Evolutionary conservation across 2,888 invertebrate genomes (phyloP).

Genomic region (Orthosia incerta): DNA sequence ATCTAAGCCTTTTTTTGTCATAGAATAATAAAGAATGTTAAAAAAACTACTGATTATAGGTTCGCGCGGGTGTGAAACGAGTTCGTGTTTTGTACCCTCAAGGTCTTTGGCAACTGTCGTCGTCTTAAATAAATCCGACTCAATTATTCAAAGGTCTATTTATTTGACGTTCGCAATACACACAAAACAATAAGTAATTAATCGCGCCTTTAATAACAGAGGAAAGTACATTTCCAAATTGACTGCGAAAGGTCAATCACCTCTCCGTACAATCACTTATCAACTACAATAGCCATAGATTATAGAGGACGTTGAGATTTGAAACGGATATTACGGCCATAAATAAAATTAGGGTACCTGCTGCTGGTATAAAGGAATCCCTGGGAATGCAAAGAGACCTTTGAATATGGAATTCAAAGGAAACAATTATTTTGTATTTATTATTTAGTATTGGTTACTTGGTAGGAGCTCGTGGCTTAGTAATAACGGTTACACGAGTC

Average conservation of each 20-base stretch:
- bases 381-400: conserved; percentile 29
- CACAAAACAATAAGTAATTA: conserved; percentile 5
- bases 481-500: no score
- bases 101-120: no score
- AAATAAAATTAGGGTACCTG: conserved; percentile 53
- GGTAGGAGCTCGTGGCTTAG: no score
- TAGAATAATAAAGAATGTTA: no score
- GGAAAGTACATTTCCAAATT: background rate
- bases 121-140: conserved; percentile 4
- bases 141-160: background rate
- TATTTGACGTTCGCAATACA: conserved; percentile 14
- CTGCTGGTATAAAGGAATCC: conserved; percentile 41
- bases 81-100: no score
- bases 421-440: conserved; percentile 25
- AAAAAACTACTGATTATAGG: no score
- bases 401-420: conserved; percentile 33
- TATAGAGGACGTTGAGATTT: conserved; percentile 47
- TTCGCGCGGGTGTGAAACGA: no score
- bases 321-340: conserved; percentile 64
- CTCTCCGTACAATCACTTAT: conserved; percentile 27
- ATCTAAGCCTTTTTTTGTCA: no score
- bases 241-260: conserved; percentile 50
- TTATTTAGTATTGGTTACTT: background rate
- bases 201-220: background rate
- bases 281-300: conserved; percentile 44